Evolutionary conservation across 2,888 invertebrate genomes (phyloP), one percentile per base, ranked within the genome.

Genomic region (Polietes domitor): DNA sequence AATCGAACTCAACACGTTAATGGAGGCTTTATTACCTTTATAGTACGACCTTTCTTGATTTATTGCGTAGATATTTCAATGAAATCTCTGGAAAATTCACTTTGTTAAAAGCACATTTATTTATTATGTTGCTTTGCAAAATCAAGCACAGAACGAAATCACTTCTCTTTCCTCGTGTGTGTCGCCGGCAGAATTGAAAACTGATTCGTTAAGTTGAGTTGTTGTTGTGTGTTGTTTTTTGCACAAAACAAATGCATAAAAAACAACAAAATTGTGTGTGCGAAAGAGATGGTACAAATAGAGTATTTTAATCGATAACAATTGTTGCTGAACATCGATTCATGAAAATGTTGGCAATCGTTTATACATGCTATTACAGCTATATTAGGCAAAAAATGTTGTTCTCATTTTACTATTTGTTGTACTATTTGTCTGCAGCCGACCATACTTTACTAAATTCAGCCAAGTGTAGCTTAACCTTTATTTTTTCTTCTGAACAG

Each of bases 141-240:
- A 78, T 81, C 84, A 28, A 61, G 61, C 26, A 84, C 81, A 73
- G 24, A 55, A 4, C 55, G 68, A 71, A 83, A 77, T 63, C 37
- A 28, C 19, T 76, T 79, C 81, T 79, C 76, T 78, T 78, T 77
- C 81, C 78, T 84, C 81, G 80, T 81, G 78, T 37, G n/a, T n/a
- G n/a, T 81, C 84, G 84, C 84, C 84, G 78, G 81, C 81, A 84
- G 81, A 84, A 81, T 55, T 78, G 41, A 50, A 61, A 65, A 47
- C 70, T 81, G 72, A 21, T 81, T 84, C 84, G 84, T 84, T 84
- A 84, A 84, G 73, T 81, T 81, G 61, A 70, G 19, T 76, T 76
- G 50, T 79, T 76, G 68, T 71, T 71, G 24, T 72, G 63, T 83
- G 72, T 80, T 74, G 79, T 70, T 83, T 53, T 63, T 74, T 55